Evolutionary conservation across 2,888 invertebrate genomes (phyloP), one percentile per base, ranked within the genome.

Genomic region (Habroteleia sp.): DNA sequence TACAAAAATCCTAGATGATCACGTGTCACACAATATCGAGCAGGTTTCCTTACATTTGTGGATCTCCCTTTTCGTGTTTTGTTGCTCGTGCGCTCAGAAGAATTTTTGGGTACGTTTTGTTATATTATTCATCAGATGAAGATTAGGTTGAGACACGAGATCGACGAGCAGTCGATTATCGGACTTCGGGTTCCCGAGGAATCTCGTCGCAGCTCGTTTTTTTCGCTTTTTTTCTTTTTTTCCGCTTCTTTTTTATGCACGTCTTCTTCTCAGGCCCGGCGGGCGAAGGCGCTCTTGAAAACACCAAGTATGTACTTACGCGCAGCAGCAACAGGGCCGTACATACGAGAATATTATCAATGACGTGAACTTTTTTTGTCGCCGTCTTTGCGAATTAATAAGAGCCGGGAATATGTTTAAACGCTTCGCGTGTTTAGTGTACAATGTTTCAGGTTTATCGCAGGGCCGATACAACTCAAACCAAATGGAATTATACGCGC

Each of bases 101-200:
- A 54, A 62, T 71, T 62, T 8, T 7, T 7, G 33, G 37, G 35
- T 8, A 44, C 20, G 14, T 50, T 50, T 48, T 27, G 48, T 50
- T 65, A 72, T 58, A 72, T 73, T 73, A 62, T 62, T 58, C 65
- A 63, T n/a, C 7, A 48, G 62, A 65, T 73, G 72, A 31, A 73
- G 65, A 73, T 73, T 73, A 73, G 72, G 56, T 25, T 44, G 42
- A 52, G 33, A 20, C 69, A 69, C 58, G 50, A 50, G 63, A 72
- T 65, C 69, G 50, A 63, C 63, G 69, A 50, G 63, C 17, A 41
- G 63, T 33, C 54, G 63, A 72, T 63, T 72, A 63, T 62, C 71
- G 63, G 39, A 29, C 44, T 35, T 29, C 35, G 35, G 44, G 39
- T 48, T 46, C 41, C 17, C 17, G 35, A 54, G 63, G 56, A 62